Evolutionary conservation across 1,140 invertebrate genomes (phyloP).

Genomic region (Pseudoatta argentina): DNA sequence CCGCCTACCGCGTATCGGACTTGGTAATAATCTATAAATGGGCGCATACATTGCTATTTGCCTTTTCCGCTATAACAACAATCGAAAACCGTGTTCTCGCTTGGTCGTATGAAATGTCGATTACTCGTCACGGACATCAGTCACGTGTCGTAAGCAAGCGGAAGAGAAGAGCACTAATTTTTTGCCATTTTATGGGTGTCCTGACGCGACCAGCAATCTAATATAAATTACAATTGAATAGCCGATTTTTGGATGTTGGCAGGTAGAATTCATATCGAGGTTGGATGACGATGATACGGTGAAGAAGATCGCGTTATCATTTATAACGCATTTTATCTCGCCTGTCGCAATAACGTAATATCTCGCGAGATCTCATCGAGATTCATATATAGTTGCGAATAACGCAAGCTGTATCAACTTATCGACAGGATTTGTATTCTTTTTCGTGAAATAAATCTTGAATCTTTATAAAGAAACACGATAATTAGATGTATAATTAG

Average conservation of each 20-base stretch:
- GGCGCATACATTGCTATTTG: slow-evolving; percentile 42
- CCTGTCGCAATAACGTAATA: neutral
- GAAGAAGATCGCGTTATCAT: neutral
- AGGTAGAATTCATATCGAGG: slow-evolving; percentile 16
- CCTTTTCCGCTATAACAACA: slow-evolving; percentile 1
- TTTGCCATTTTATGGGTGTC: neutral
- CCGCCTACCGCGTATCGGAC: neutral
- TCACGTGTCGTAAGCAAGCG: neutral
- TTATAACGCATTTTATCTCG: slow-evolving; percentile 4
- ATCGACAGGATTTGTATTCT: neutral
- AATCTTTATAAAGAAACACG: neutral
- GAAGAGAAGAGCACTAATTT: neutral
- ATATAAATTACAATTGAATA: slow-evolving; percentile 28
- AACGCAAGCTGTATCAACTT: neutral
- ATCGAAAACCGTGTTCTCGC: neutral
- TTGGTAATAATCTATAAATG: slow-evolving; percentile 16
- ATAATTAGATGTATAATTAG: neutral
- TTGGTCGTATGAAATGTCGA: neutral
- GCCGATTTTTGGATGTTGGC: slow-evolving; percentile 1
- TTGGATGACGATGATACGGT: neutral
- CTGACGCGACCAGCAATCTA: neutral
- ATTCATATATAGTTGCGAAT: neutral
- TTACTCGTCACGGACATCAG: neutral
- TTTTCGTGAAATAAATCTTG: neutral
- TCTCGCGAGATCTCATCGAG: neutral